phyloP scores from a whole-genome alignment of 2,888 invertebrate genomes.

The Cyclophora punctaria region DNA sequence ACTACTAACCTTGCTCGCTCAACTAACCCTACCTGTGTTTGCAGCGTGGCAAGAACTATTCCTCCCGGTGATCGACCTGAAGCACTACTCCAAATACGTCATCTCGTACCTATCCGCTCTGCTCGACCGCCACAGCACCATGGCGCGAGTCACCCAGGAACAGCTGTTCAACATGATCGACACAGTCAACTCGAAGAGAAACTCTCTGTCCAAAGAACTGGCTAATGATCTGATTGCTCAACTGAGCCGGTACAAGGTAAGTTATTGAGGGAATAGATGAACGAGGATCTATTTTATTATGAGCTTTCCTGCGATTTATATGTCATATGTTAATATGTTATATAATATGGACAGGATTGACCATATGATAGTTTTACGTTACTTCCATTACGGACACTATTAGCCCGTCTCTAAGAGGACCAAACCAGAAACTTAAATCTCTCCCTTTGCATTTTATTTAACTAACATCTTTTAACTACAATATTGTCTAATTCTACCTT shows the following conservation, averaged over 20 bases:
- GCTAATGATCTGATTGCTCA: constrained; percentile 71
- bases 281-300: too few relatives aligned
- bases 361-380: too few relatives aligned
- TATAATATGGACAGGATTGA: too few relatives aligned
- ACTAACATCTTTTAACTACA: too few relatives aligned
- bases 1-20: too few relatives aligned
- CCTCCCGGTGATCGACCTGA: constrained; percentile 81
- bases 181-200: constrained; percentile 72
- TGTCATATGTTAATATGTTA: too few relatives aligned
- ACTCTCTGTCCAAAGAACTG: constrained; percentile 70
- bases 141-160: constrained; percentile 62
- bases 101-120: constrained; percentile 76
- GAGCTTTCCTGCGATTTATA: too few relatives aligned
- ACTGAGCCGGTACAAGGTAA: constrained; percentile 74
- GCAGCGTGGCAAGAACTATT: constrained; percentile 84
- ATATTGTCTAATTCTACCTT: too few relatives aligned
- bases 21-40: constrained; percentile 21
- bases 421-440: too few relatives aligned
- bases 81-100: constrained; percentile 80
- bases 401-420: too few relatives aligned
- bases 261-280: constrained; percentile 6
- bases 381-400: too few relatives aligned
- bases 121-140: constrained; percentile 52
- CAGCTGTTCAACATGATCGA: constrained; percentile 78
- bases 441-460: too few relatives aligned